These are phyloP conservation scores for Polyodon spathula DNA, from an alignment of 2,113 vertebrate species.

Conservation along the genomic window DNA sequence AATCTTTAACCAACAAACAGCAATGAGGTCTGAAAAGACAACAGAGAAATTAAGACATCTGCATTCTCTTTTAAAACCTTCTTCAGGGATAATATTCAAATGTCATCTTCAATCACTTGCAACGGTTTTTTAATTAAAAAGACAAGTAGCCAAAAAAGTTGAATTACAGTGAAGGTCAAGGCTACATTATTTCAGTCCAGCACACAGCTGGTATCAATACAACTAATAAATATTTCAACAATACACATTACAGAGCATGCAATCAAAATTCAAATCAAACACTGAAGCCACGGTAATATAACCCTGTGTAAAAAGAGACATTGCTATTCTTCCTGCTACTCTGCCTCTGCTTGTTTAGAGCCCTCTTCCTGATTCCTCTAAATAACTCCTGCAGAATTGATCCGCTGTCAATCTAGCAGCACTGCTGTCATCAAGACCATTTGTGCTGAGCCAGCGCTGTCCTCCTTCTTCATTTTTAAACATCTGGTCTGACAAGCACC, in stretches of 20 bases:
- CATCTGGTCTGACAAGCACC: background rate
- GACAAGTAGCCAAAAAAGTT: too few relatives aligned
- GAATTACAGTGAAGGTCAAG: too few relatives aligned
- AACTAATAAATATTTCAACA: slow-evolving; percentile 48
- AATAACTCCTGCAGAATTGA: background rate
- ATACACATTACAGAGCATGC: slow-evolving; percentile 27
- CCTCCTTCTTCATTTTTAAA: background rate
- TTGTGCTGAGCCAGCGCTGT: background rate
- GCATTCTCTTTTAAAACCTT: too few relatives aligned
- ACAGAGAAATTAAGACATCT: too few relatives aligned
- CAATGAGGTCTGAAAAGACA: too few relatives aligned
- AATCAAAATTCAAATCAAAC: slow-evolving; percentile 39
- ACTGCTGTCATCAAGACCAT: background rate
- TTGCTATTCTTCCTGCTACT: background rate
- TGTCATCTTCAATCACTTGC: too few relatives aligned
- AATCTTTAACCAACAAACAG: too few relatives aligned
- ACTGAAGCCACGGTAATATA: slow-evolving; percentile 30
- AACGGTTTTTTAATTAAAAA: too few relatives aligned
- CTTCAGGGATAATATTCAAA: too few relatives aligned
- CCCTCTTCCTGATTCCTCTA: background rate
- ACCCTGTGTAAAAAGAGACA: slow-evolving; percentile 9
- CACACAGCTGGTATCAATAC: background rate
- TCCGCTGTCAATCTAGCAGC: background rate
- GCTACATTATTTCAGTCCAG: too few relatives aligned
- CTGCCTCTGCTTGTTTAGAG: background rate